Evolutionary conservation across 2,797 vertebrate species (phyloP).

Genomic region (Eupleurogrammus muticus): DNA sequence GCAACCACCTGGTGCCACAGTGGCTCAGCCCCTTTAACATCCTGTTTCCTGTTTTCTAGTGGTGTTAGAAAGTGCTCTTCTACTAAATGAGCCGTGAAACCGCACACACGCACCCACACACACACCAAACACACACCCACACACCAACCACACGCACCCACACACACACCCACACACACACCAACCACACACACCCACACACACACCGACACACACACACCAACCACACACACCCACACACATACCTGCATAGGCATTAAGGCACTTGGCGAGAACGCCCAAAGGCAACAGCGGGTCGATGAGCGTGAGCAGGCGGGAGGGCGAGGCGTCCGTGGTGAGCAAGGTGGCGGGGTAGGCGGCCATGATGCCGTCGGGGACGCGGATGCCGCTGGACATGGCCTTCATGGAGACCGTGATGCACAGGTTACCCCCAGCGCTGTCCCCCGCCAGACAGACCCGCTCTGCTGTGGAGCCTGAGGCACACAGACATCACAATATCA

Average conservation of each 20-base stretch:
- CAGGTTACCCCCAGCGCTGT: constrained; percentile 87
- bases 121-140: constrained; percentile 4
- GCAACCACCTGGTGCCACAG: neutral
- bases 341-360: constrained; percentile 85
- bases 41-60: constrained; percentile 28
- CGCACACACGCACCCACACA: neutral
- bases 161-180: constrained; percentile 74
- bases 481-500: neutral
- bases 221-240: neutral
- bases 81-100: constrained; percentile 44
- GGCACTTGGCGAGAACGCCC: constrained; percentile 84
- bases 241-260: constrained; percentile 86
- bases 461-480: constrained; percentile 82
- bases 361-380: constrained; percentile 84
- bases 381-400: constrained; percentile 78
- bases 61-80: constrained; percentile 12
- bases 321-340: constrained; percentile 83
- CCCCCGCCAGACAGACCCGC: constrained; percentile 84
- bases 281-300: constrained; percentile 86
- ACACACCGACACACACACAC: neutral
- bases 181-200: neutral
- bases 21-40: neutral
- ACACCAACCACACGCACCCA: neutral
- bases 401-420: constrained; percentile 86
- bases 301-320: constrained; percentile 85